A percentile compares a stretch with the other conserved stretches of the same genome.
Evolutionary conservation across 2,113 vertebrate genomes (phyloP).

Genomic region (Tinamus guttatus): DNA sequence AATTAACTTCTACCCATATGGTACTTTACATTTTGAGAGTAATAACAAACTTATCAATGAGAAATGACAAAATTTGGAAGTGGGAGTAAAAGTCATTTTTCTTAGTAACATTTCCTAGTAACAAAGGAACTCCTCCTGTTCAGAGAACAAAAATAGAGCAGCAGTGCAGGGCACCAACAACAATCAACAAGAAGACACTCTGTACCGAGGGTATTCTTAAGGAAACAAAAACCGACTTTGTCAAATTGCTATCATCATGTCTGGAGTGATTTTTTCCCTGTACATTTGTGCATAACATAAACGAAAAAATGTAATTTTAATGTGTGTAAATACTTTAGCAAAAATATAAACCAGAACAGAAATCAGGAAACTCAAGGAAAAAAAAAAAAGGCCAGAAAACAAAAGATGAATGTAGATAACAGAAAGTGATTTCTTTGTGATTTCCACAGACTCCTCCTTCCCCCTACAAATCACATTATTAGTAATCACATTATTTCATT

Average conservation of each 20-base stretch:
- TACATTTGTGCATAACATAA: not conserved
- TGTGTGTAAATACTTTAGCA: not conserved
- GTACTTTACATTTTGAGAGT: not conserved
- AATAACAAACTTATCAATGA: not conserved
- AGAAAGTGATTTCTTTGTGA: not conserved
- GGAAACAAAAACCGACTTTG: not conserved
- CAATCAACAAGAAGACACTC: not conserved
- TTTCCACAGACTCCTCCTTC: not conserved
- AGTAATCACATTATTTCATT: not conserved
- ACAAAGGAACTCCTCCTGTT: not conserved
- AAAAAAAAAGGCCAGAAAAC: not conserved
- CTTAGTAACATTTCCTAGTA: not conserved
- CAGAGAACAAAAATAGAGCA: not conserved
- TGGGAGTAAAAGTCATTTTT: not conserved
- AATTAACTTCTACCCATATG: not conserved
- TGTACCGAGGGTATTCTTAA: not conserved
- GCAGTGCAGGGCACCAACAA: not conserved
- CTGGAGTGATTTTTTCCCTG: not conserved
- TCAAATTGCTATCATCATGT: not conserved
- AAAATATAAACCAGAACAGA: not conserved
- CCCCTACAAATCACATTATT: no score
- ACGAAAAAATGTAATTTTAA: not conserved
- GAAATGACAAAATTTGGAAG: not conserved
- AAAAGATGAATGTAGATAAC: not conserved
- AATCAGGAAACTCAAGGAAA: not conserved